Conservation (phyloP, 1,140 invertebrate species). For the Drosophila nasuta region DNA sequence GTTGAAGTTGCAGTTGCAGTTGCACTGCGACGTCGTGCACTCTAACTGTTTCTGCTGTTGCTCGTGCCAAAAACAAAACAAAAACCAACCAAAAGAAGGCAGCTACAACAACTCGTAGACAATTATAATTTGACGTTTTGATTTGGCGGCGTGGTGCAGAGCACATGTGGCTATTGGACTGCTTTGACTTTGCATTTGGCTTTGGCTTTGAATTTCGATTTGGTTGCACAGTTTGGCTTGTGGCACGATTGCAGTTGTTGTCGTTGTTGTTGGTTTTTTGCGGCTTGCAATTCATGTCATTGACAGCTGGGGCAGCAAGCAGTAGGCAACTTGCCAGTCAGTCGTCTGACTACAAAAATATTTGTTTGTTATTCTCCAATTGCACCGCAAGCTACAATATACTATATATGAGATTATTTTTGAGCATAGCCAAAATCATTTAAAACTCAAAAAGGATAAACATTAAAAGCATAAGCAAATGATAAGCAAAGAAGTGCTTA, state of each 20-base stretch:
- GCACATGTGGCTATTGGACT: conserved; percentile 59
- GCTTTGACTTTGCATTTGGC: conserved; percentile 24
- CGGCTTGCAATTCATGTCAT: conserved; percentile 75
- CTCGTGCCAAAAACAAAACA: conserved; percentile 57
- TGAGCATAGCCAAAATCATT: background rate
- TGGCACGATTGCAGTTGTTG: conserved; percentile 24
- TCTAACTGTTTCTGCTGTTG: conserved; percentile 21
- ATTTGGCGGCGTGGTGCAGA: conserved; percentile 63
- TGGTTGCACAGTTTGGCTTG: conserved; percentile 9
- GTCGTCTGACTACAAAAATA: conserved; percentile 51
- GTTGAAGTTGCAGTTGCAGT: conserved; percentile 52
- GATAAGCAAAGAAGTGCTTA: background rate
- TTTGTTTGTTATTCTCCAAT: conserved; percentile 55
- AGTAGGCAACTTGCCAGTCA: conserved; percentile 32
- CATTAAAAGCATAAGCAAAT: background rate
- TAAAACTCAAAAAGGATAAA: background rate
- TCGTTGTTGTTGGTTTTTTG: conserved; percentile 37
- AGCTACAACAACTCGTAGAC: conserved; percentile 60
- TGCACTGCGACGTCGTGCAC: conserved; percentile 48
- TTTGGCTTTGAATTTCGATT: conserved; percentile 33
- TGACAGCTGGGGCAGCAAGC: conserved; percentile 56
- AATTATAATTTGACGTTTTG: conserved; percentile 83
- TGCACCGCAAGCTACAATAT: conserved; percentile 15
- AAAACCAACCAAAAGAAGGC: conserved; percentile 25
- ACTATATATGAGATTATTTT: background rate